A percentile compares a stretch with the other conserved stretches of the same genome.
Conservation (phyloP, 2,888 invertebrate genomes). For the Chloroclysta siterata region DNA sequence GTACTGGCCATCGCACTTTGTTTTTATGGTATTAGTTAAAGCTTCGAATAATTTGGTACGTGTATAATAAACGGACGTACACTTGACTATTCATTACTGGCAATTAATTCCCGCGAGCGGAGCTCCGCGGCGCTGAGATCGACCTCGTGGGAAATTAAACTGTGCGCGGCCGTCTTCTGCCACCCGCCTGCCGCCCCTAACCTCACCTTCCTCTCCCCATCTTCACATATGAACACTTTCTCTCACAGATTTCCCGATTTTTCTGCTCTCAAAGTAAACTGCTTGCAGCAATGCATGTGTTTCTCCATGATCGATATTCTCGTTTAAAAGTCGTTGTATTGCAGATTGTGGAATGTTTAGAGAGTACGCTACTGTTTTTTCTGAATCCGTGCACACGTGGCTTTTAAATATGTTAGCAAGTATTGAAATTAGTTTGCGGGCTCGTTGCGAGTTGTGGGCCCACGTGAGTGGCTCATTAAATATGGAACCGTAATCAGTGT, state of each 20-base stretch:
- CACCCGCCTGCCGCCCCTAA: conserved; percentile 60
- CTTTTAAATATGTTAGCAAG: conserved; percentile 64
- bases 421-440: conserved; percentile 78
- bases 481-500: conserved; percentile 81
- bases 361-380: conserved; percentile 32
- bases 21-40: conserved; percentile 24
- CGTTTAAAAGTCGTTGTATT: conserved; percentile 20
- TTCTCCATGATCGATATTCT: conserved; percentile 19
- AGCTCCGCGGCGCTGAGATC: conserved; percentile 82
- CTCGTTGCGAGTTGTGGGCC: conserved; percentile 60
- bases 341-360: conserved; percentile 15
- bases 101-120: conserved; percentile 85
- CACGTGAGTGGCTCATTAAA: conserved; percentile 80
- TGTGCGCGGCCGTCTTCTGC: conserved; percentile 81
- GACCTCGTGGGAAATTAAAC: conserved; percentile 86
- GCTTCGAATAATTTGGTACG: conserved; percentile 29
- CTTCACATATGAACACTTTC: conserved; percentile 80
- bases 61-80: conserved; percentile 80
- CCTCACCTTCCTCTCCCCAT: conserved; percentile 53
- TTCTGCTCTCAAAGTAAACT: conserved; percentile 58
- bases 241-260: conserved; percentile 73
- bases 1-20: conserved; percentile 10
- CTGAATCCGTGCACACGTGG: conserved; percentile 35
- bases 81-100: conserved; percentile 85
- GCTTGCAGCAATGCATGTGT: conserved; percentile 41